Percentiles rank a stretch among this genome's conserved stretches.
Conservation (phyloP, 2,888 invertebrate genomes). For the Marasmarcha lunaedactyla region DNA sequence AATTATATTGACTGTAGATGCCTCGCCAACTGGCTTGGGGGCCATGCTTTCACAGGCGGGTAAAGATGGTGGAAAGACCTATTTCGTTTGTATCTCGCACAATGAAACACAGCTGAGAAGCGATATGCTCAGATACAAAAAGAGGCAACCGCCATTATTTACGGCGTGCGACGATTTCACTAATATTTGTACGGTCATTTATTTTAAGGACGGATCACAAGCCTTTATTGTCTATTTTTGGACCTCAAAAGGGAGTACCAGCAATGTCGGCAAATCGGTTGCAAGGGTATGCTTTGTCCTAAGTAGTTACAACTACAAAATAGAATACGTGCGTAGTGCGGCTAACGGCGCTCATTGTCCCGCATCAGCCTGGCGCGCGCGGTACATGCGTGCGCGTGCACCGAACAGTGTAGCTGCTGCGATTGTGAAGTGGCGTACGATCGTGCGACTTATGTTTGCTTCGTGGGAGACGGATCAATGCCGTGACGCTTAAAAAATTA, state of each 20-base stretch:
- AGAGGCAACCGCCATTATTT: too few species aligned
- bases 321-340: constrained; percentile 9
- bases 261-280: too few species aligned
- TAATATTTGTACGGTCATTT: constrained; percentile 12
- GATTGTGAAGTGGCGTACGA: constrained; percentile 5
- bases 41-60: constrained; percentile 16
- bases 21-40: constrained; percentile 15
- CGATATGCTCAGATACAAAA: too few species aligned
- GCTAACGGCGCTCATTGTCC: constrained; percentile 5
- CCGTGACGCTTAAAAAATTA: constrained; percentile 10
- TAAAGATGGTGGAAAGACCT: constrained; percentile 2
- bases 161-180: too few species aligned
- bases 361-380: constrained; percentile 1
- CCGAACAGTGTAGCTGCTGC: background rate
- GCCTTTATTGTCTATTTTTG: constrained; percentile 5
- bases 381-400: too few species aligned
- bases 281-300: constrained; percentile 8
- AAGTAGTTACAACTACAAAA: too few species aligned
- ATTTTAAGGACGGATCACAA: constrained; percentile 8
- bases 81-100: constrained; percentile 8
- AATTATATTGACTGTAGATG: constrained; percentile 16
- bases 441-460: constrained; percentile 14
- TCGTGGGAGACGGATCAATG: constrained; percentile 11
- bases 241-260: too few species aligned
- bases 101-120: constrained; percentile 3